These are phyloP conservation scores for Asteroscopus sphinx DNA, from an alignment of 2,888 invertebrate species.

Conservation along the genomic window DNA sequence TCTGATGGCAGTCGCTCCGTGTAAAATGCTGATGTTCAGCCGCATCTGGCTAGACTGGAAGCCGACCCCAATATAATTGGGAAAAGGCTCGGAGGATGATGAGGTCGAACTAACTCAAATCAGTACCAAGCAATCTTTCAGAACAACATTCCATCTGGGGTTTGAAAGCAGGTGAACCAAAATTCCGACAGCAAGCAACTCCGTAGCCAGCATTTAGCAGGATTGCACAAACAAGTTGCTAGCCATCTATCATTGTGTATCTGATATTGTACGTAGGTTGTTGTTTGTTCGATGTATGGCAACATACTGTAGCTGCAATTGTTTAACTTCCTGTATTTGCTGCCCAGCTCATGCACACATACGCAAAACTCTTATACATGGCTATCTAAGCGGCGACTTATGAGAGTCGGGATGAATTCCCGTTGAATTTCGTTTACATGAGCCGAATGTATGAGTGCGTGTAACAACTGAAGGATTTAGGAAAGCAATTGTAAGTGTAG, in stretches of 20 bases:
- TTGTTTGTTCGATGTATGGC: conserved; percentile 14
- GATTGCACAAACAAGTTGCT: conserved; percentile 51
- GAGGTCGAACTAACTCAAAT: neutral
- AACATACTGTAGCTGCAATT: neutral
- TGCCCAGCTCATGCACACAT: conserved; percentile 1
- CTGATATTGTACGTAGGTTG: conserved; percentile 30
- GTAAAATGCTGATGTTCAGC: no score
- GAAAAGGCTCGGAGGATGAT: no score
- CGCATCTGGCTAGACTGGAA: no score
- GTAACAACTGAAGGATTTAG: neutral
- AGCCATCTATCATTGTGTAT: conserved; percentile 52
- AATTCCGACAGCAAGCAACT: conserved; percentile 36
- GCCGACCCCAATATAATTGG: no score
- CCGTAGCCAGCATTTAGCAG: conserved; percentile 39
- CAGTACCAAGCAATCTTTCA: conserved; percentile 8
- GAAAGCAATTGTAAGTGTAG: neutral
- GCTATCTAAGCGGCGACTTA: neutral
- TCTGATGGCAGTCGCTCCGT: no score
- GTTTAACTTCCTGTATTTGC: neutral
- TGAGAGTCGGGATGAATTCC: neutral
- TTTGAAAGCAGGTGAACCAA: conserved; percentile 23
- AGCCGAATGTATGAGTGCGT: neutral
- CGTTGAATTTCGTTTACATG: neutral
- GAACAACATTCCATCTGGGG: conserved; percentile 17
- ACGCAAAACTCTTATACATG: neutral